phyloP scores from a whole-genome alignment of 2,888 invertebrate genomes.

The Phyllotreta striolata region DNA sequence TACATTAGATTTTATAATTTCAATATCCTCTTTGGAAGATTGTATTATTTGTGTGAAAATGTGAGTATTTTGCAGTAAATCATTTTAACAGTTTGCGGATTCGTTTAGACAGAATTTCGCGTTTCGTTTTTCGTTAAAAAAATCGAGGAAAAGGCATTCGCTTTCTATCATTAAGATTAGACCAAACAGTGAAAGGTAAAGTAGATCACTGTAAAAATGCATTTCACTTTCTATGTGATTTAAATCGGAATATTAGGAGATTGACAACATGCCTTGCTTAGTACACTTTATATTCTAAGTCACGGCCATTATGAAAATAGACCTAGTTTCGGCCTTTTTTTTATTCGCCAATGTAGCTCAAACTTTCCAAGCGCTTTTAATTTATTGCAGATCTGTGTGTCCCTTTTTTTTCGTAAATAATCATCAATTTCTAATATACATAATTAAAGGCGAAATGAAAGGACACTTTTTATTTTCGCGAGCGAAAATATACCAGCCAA shows the following conservation, averaged over 20 bases:
- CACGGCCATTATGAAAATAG: slow-evolving; percentile 11
- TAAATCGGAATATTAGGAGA: slow-evolving; percentile 19
- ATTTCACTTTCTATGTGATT: slow-evolving; percentile 23
- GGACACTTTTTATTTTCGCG: no score
- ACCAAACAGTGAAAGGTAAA: slow-evolving; percentile 28
- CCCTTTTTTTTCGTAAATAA: slow-evolving; percentile 1
- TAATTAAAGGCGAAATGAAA: neutral
- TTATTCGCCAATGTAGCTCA: neutral
- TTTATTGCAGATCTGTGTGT: slow-evolving; percentile 10
- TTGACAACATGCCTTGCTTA: slow-evolving; percentile 11
- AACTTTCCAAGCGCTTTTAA: slow-evolving; percentile 7
- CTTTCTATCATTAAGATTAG: slow-evolving; percentile 4
- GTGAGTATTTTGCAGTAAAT: no score
- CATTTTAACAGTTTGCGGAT: no score
- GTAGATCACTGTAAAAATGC: slow-evolving; percentile 19
- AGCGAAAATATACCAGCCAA: no score
- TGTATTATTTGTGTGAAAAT: no score
- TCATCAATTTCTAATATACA: slow-evolving; percentile 16
- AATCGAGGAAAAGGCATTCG: slow-evolving; percentile 2
- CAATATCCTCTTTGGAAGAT: no score
- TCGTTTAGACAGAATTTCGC: neutral
- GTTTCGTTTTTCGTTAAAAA: neutral
- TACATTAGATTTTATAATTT: no score
- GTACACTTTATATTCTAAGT: slow-evolving; percentile 8
- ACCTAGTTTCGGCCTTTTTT: slow-evolving; percentile 6